phyloP scores from a whole-genome alignment of 23 tunicate genomes.

The Ciona savignyi region DNA sequence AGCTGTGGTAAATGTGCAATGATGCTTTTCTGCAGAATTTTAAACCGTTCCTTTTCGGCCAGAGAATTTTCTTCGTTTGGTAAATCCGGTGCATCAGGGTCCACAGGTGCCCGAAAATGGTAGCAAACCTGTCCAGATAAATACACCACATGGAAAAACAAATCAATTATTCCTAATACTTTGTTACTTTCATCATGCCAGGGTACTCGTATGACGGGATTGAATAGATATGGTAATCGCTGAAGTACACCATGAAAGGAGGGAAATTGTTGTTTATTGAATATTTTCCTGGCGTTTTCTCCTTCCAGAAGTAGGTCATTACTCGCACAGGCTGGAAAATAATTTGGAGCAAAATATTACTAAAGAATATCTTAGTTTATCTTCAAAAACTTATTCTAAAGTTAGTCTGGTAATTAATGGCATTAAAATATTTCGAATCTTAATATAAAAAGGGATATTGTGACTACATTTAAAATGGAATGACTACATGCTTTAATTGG shows the following conservation, averaged over 20 bases:
- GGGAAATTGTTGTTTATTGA: constrained; percentile 28
- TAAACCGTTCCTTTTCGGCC: constrained; percentile 18
- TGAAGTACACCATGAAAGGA: constrained; percentile 17
- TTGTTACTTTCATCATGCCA: constrained; percentile 55
- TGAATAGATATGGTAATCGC: constrained; percentile 48
- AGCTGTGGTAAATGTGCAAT: constrained; percentile 26
- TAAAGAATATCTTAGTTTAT: too few species aligned
- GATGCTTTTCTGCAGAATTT: constrained; percentile 10
- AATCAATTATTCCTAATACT: too few species aligned
- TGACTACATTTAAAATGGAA: too few species aligned
- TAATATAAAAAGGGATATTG: too few species aligned
- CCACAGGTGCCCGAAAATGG: constrained; percentile 38
- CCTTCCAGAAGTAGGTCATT: constrained; percentile 61
- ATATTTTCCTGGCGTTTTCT: constrained; percentile 15
- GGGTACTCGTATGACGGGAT: constrained; percentile 82
- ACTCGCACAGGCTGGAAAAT: constrained; percentile 40
- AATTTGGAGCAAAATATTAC: too few species aligned
- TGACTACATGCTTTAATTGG: too few species aligned
- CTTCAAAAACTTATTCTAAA: too few species aligned
- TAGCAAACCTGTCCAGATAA: constrained; percentile 71
- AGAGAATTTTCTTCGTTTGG: neutral
- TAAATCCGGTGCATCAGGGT: constrained; percentile 32
- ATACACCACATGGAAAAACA: too few species aligned
- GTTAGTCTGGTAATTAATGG: too few species aligned
- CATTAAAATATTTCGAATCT: too few species aligned